Percentiles rank a stretch among this genome's conserved stretches.
These are phyloP conservation scores for Anas flavirostris DNA, from an alignment of 2,797 vertebrate species.

Conservation along the genomic window DNA sequence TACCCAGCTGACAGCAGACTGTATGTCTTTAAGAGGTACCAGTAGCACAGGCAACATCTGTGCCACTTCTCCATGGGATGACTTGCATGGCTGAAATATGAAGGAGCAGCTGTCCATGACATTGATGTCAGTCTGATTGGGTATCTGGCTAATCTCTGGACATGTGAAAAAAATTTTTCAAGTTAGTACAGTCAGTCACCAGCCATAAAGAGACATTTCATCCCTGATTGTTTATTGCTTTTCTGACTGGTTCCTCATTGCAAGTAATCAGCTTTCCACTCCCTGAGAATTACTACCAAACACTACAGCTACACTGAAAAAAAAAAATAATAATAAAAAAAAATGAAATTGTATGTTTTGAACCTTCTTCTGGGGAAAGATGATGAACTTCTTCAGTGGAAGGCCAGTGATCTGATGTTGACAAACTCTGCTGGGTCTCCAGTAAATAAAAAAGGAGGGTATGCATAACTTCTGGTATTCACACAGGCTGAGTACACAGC, in stretches of 20 bases:
- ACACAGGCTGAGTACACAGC: neutral
- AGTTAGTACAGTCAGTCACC: neutral
- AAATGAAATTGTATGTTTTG: conserved; percentile 25
- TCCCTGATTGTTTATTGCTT: conserved; percentile 33
- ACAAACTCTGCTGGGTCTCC: neutral
- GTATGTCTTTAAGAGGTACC: conserved; percentile 14
- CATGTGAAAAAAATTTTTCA: neutral
- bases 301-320: conserved; percentile 16
- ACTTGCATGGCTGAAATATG: neutral
- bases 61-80: neutral
- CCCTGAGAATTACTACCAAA: conserved; percentile 44
- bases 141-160: conserved; percentile 35
- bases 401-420: conserved; percentile 17
- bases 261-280: conserved; percentile 29
- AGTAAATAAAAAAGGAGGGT: conserved; percentile 22
- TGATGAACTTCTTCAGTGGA: conserved; percentile 41
- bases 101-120: neutral
- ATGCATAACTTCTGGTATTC: neutral
- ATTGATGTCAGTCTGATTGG: conserved; percentile 13
- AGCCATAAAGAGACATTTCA: conserved; percentile 30
- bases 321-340: conserved; percentile 54
- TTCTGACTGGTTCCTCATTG: conserved; percentile 22
- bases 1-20: neutral
- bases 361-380: conserved; percentile 49
- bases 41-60: conserved; percentile 32